Evolutionary conservation across 2,113 vertebrate species (phyloP), one percentile per base, ranked within the genome.

Genomic region (Corythornis madagascariensis): DNA sequence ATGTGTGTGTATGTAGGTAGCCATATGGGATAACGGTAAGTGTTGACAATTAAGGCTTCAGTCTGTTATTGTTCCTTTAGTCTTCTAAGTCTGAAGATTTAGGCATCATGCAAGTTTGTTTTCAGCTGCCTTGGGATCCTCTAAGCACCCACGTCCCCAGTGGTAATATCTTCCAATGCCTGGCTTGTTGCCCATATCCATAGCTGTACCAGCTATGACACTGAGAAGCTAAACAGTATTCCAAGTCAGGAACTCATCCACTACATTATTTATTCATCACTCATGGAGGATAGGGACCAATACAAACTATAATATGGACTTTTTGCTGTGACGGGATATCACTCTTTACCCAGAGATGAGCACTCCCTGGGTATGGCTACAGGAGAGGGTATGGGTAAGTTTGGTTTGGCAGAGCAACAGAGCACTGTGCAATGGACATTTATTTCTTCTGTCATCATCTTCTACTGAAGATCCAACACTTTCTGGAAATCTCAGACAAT

Each of bases 241-340:
- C n/a, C 43, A 24, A 91, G 48, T 9, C 57, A 82, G 24, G 16
- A 84, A 17, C 29, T 56, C 29, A 61, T 90, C 33, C 0, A 0
- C n/a, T 48, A 35, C 24, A n/a, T 86, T 65, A 50, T 73, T 90
- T 80, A 64, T 57, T 10, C 43, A 28, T 63, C 16, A 31, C 6
- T 53, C 3, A 2, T 1, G 0, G 9, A 45, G 12, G 1, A 33
- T 2, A 82, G 24, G 21, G 48, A 71, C 15, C 35, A 75, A 10
- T 15, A n/a, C 16, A 83, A 77, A 63, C 25, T 21, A 42, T 31
- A 1, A n/a, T 4, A 20, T 28, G 26, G 43, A 24, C 3, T 57
- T 70, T 57, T 60, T 82, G 40, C 29, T 75, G 53, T 21, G 29
- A 17, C 31, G 12, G 7, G 4, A 3, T 65, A 28, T 25, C 19